Base-by-base conservation (phyloP, 2,888 invertebrate species). In the Harmothoe impar region DNA sequence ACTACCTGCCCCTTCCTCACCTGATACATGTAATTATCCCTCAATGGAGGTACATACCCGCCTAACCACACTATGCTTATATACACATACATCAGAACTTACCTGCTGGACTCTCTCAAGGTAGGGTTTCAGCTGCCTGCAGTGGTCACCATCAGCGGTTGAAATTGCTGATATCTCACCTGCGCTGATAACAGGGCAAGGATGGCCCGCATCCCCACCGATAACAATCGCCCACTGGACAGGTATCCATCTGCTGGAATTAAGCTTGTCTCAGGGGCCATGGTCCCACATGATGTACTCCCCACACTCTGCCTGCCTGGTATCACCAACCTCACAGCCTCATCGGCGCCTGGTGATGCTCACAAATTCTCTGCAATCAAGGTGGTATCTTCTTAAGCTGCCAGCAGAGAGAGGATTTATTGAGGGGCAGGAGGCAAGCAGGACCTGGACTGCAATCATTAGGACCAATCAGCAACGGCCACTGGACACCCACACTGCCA, bases 341-440 rank as follows among this genome's bases (percentile, higher is more conserved):
- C 62, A n/a, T n/a, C 20, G 33, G 43, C 81, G 35, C 81, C 20
- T 12, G 5, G 35, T 23, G 35, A 81, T 81, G 20, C 23, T 33
- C 35, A 7, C 81, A 43, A 81, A 81, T 81, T 81, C 81, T 33
- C 81, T 7, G 35, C 81, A 81, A 81, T 81, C 81, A 81, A 43
- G 81, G 7, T 81, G 81, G 81, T 81, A 81, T 81, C 81, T 81
- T 43, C 23, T 20, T 20, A 20, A 81, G 35, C 81, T 81, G 81
- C 23, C 81, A 35, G 62, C 12, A 43, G 25, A 43, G 35, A 10
- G 25, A 29, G 72, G 72, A 72, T 72, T 72, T 72, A 72, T 72
- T 25, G 72, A 72, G 72, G 72, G 72, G 72, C 72, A 72, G 72
- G 29, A 72, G 72, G 72, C 20, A 81, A n/a, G 23, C 33, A n/a